Base-by-base conservation (phyloP, 2,888 invertebrate genomes). In the Mesorhabditis spiculigera region DNA sequence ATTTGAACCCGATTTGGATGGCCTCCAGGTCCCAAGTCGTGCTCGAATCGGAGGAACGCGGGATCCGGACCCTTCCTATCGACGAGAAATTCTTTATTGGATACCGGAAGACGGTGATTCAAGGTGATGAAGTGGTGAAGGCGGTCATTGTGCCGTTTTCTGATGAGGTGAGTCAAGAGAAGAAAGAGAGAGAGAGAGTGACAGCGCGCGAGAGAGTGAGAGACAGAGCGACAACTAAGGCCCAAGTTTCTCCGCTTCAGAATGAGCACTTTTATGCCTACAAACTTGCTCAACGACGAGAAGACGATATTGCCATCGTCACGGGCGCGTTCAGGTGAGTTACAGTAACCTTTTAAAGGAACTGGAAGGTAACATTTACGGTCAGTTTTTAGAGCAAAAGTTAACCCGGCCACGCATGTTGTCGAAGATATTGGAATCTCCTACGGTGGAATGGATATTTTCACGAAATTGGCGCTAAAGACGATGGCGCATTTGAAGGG, bases 281-380 rank as follows among this genome's bases (percentile, higher is more conserved):
- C 85, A 96, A 96, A 86, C 95, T 95, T 89, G 92, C 95, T 0
- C 91, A 92, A 82, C 88, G 96, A 73, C 89, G 93, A 70, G 95
- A 96, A 81, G 95, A 96, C 86, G 96, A 96, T 86, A 95, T 96
- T 78, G 93, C 95, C 4, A 94, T 96, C 79, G 95, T 95, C 0
- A 96, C 94, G 83, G 91, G 92, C 70, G 88, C 87, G 4, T 82
- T 84, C 63, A 73, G 71, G n/a, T 28, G 28, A 28, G 28, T 28
- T 28, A 28, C 28, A 28, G 28, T 28, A 28, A 28, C 28, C 28
- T 28, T 28, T 28, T 28, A 28, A 28, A 28, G 28, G 28, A 28
- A 28, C 28, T 28, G 75, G 28, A 28, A 28, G 28, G 28, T 28
- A 28, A 28, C 28, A 28, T 28, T 28, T 28, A 28, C 58, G 58